Evolutionary conservation across 2,888 invertebrate species (phyloP).

Genomic region (Dinocampus coccinellae): DNA sequence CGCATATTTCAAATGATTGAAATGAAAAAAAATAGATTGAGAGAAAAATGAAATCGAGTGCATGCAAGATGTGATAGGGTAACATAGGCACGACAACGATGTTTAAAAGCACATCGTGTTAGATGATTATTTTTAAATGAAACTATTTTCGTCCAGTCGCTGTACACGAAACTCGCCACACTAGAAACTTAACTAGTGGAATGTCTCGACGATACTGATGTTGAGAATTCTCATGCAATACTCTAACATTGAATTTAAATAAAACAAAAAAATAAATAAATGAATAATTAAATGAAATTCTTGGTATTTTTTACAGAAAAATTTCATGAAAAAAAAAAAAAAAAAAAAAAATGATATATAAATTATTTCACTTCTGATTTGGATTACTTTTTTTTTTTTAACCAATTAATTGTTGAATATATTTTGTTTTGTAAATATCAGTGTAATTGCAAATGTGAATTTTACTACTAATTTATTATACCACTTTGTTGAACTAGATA

Average conservation of each 20-base stretch:
- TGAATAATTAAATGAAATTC: too few relatives aligned
- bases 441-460: too few relatives aligned
- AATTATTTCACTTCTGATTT: too few relatives aligned
- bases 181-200: constrained; percentile 9
- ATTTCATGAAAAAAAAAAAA: too few relatives aligned
- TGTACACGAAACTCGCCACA: constrained; percentile 27
- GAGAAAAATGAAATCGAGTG: not conserved
- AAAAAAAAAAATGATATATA: too few relatives aligned
- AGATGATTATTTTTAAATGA: constrained; percentile 44
- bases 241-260: not conserved
- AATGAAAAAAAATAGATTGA: not conserved
- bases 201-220: constrained; percentile 16
- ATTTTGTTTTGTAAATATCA: too few relatives aligned
- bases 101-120: constrained; percentile 6
- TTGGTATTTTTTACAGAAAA: too few relatives aligned
- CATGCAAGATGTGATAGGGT: not conserved
- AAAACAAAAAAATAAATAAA: not conserved
- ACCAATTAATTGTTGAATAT: too few relatives aligned
- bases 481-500: constrained; percentile 51
- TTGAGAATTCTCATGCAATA: constrained; percentile 24
- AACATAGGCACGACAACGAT: not conserved
- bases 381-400: not conserved
- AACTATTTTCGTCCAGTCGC: constrained; percentile 44
- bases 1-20: not conserved
- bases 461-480: constrained; percentile 41